Percentiles rank a stretch among this genome's conserved stretches.
Conservation (phyloP, 2,797 vertebrate species). For the Todus mexicanus region DNA sequence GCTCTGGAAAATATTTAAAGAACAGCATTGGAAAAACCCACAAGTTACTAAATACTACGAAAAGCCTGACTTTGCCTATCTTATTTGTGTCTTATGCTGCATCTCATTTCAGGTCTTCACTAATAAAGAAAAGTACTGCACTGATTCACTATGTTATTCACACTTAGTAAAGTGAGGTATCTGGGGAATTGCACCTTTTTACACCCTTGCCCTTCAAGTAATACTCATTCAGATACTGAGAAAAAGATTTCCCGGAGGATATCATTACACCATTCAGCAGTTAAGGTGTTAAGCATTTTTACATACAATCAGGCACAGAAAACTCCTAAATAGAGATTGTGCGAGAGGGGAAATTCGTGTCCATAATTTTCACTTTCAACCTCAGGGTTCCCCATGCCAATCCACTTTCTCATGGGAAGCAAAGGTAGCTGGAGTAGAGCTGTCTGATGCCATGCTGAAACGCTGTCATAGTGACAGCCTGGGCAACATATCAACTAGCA, state of each 20-base stretch:
- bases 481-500: conserved; percentile 39
- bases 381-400: conserved; percentile 12
- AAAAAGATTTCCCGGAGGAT: not conserved
- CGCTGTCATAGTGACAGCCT: conserved; percentile 46
- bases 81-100: not conserved
- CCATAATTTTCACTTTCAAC: conserved; percentile 49
- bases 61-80: not conserved
- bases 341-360: not conserved
- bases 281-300: not conserved
- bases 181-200: not conserved
- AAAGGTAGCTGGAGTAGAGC: not conserved
- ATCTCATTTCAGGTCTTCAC: not conserved
- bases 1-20: not conserved
- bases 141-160: not conserved
- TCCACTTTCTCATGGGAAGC: conserved; percentile 67
- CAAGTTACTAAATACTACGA: not conserved
- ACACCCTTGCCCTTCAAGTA: not conserved
- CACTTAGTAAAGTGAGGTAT: not conserved
- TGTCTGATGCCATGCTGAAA: conserved; percentile 43
- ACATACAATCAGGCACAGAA: not conserved
- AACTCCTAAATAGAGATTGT: not conserved
- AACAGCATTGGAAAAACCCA: not conserved
- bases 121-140: not conserved
- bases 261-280: not conserved
- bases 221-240: not conserved